Evolutionary conservation across 2,888 invertebrate genomes (phyloP).

Genomic region (Melieria picta): DNA sequence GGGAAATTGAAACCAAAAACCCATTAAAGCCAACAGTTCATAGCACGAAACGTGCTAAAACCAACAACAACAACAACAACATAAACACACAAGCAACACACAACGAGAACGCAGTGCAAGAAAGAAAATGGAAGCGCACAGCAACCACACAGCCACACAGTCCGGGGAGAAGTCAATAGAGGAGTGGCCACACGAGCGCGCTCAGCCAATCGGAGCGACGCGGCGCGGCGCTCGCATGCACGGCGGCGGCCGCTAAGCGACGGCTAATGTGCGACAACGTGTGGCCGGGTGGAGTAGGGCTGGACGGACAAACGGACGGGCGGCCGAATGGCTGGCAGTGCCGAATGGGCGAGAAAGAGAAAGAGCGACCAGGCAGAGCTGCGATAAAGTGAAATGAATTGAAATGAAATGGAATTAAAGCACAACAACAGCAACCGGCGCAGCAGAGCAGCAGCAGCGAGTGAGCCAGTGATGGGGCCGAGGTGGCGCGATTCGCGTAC

Average conservation of each 20-base stretch:
- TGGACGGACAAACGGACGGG: too few relatives aligned
- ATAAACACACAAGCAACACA: slow-evolving; percentile 16
- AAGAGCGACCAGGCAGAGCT: not conserved
- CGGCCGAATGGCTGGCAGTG: not conserved
- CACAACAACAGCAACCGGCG: too few relatives aligned
- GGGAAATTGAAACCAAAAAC: slow-evolving; percentile 6
- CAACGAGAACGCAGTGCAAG: slow-evolving; percentile 23
- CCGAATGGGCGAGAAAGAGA: slow-evolving; percentile 4
- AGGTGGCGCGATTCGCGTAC: too few relatives aligned
- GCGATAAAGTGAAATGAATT: not conserved
- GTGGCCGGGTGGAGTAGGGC: not conserved
- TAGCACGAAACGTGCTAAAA: slow-evolving; percentile 28
- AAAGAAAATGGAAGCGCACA: slow-evolving; percentile 18
- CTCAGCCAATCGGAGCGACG: slow-evolving; percentile 43
- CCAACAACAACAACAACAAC: slow-evolving; percentile 25
- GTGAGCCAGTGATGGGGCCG: too few relatives aligned
- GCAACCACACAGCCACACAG: slow-evolving; percentile 10
- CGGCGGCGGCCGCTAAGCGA: slow-evolving; percentile 7
- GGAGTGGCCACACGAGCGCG: slow-evolving; percentile 43
- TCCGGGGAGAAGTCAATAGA: slow-evolving; percentile 37
- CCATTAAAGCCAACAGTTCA: slow-evolving; percentile 7
- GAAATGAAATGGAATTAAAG: too few relatives aligned
- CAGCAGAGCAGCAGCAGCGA: too few relatives aligned
- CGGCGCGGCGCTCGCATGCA: slow-evolving; percentile 29
- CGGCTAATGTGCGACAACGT: slow-evolving; percentile 11